Evolutionary conservation across 2,797 vertebrate species (phyloP), one percentile per base, ranked within the genome.

Genomic region (Fratercula arctica): DNA sequence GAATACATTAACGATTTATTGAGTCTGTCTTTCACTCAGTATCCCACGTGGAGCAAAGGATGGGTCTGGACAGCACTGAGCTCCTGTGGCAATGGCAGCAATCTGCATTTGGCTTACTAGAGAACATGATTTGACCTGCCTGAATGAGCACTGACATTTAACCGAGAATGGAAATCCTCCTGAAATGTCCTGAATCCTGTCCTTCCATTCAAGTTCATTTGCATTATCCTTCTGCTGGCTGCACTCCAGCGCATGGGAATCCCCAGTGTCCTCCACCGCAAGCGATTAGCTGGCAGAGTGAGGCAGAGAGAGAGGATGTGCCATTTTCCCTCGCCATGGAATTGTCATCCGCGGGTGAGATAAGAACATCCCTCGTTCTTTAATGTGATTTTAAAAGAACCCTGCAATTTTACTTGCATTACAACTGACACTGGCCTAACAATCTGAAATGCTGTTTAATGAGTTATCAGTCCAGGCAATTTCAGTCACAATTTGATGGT

Each of bases 341-440:
- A 88, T 86, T 79, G 61, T 54, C 57, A 69, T 63, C 50, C 7
- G 1, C 9, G 11, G 76, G 25, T 28, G 31, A 92, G 81, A 84
- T 66, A 86, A 78, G 66, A 73, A 53, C 23, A 86, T 60, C 39
- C 17, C 28, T 86, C 13, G 3, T 84, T 78, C 76, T 50, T 91
- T 69, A 69, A 85, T 12, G 46, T 39, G 31, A 84, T 88, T 95
- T 94, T 83, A 84, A 89, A 94, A 80, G 78, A 94, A 67, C 51
- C 4, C 26, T 68, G 26, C 28, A 57, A 70, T 92, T 92, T 92
- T 50, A 56, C 35, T 89, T 87, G 50, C 75, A 48, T 74, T 92
- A 48, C 39, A 79, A 74, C 43, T 73, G 89, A 83, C 0, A 1
- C 53, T 90, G 85, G 41, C 59, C 76, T 75, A 85, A 78, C 35